Conservation (phyloP, 2,797 vertebrate genomes). For the Sylvilagus floridanus region DNA sequence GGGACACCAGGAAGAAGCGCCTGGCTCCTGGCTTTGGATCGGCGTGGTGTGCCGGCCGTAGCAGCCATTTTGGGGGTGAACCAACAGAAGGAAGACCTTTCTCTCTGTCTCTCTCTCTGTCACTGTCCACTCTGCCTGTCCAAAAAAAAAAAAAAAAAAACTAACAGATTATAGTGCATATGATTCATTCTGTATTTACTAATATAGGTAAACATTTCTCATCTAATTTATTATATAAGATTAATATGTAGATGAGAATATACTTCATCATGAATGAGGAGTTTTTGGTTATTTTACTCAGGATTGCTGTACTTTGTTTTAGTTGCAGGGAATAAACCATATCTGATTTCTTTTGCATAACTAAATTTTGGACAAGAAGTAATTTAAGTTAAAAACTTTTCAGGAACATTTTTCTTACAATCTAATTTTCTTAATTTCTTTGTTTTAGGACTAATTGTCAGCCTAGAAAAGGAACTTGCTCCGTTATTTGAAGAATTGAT, state of each 20-base stretch:
- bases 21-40: too few species aligned
- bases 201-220: not conserved
- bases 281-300: conserved; percentile 9
- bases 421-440: conserved; percentile 59
- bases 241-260: not conserved
- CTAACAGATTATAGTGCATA: not conserved
- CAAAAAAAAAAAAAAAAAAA: too few species aligned
- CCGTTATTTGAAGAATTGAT: conserved; percentile 96
- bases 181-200: not conserved
- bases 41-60: too few species aligned
- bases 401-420: conserved; percentile 18
- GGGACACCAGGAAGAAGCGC: too few species aligned
- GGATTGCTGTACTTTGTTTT: conserved; percentile 37
- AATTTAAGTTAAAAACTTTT: conserved; percentile 1
- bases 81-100: too few species aligned
- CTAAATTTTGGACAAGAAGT: not conserved
- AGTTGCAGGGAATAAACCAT: not conserved
- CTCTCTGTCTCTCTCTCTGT: too few species aligned
- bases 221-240: not conserved
- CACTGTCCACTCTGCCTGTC: too few species aligned
- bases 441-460: conserved; percentile 95
- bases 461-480: conserved; percentile 96
- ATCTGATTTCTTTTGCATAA: conserved; percentile 28
- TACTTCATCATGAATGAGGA: not conserved
- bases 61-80: too few species aligned